Percentiles rank a stretch among this genome's conserved stretches.
phyloP scores from a whole-genome alignment of 64 coral and sea anemone genomes.

The Montipora cactus region DNA sequence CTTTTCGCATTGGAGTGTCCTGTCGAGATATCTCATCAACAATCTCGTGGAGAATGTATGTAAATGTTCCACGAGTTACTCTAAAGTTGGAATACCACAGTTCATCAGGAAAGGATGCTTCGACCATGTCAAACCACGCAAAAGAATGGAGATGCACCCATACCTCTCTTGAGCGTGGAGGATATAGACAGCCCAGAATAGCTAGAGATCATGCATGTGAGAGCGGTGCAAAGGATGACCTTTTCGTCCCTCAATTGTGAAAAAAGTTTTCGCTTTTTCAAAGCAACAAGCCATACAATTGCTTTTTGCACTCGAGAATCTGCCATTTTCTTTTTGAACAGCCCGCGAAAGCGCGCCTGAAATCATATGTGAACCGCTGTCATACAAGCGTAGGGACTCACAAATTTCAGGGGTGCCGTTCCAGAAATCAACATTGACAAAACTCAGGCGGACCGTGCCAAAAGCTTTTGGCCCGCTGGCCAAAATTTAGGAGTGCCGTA shows the following conservation, averaged over 20 bases:
- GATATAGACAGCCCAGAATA: background rate
- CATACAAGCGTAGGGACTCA: background rate
- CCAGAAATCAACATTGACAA: slow-evolving; percentile 35
- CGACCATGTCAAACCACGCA: background rate
- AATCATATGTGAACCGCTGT: slow-evolving; percentile 11
- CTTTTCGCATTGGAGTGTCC: too few species aligned
- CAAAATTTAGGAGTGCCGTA: background rate
- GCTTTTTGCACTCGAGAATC: too few species aligned
- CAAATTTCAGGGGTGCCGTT: slow-evolving; percentile 12
- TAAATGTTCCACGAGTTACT: too few species aligned
- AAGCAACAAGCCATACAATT: background rate
- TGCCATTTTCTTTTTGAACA: background rate
- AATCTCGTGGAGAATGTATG: too few species aligned
- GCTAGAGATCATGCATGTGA: background rate
- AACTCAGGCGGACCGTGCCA: background rate
- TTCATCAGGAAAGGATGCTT: too few species aligned
- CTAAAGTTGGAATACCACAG: too few species aligned
- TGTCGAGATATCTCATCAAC: too few species aligned
- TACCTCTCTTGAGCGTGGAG: background rate
- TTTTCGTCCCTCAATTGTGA: background rate
- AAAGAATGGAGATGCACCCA: background rate
- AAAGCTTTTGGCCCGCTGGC: background rate
- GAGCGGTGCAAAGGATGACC: background rate
- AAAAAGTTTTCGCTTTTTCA: background rate
- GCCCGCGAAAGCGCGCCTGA: background rate